Evolutionary conservation across 2,888 invertebrate species (phyloP), one percentile per base, ranked within the genome.

Genomic region (Ditula angustiorana): DNA sequence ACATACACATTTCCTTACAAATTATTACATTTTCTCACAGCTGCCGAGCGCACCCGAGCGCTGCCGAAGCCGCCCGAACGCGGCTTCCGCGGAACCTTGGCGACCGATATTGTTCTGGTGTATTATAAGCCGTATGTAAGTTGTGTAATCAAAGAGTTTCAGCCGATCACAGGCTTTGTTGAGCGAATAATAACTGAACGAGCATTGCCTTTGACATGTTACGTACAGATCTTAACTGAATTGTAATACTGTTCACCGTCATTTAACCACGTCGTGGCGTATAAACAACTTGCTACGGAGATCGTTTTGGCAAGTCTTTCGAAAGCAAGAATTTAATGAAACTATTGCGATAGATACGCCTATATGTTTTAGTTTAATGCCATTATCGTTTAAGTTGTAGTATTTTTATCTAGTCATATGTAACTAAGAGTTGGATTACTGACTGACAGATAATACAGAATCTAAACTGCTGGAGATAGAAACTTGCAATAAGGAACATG

Each of bases 1-100:
- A n/a, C n/a, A 21, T 60, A 21, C 47, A 49, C 44, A 52, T 58
- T 65, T 59, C 35, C 59, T 50, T 24, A 5, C 35, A 41, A 50
- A 35, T 56, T 13, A 24, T 47, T 11, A 13, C 49, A 44, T 53
- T 44, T 63, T 41, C 30, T 44, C 35, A 58, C 41, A 47, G 21
- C 19, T 53, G 41, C 55, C 65, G 61, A 65, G 16, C 16, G 13
- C 8, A n/a, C 61, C 61, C 65, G 61, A 65, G 30, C 0, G 28
- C 4, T 5, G 19, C 49, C 65, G 65, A 60, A 8, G 16, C 1
- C 19, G 52, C 7, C 28, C 65, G 65, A 65, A 30, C 58, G 30
- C 19, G 57, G 50, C 53, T 58, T 58, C 63, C 57, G 57, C 30
- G 52, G 44, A 35, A 79, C 80, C 81, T 81, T 81, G 83, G 71